phyloP scores from a whole-genome alignment of 64 coral and sea anemone species.

The Montipora foliosa region DNA sequence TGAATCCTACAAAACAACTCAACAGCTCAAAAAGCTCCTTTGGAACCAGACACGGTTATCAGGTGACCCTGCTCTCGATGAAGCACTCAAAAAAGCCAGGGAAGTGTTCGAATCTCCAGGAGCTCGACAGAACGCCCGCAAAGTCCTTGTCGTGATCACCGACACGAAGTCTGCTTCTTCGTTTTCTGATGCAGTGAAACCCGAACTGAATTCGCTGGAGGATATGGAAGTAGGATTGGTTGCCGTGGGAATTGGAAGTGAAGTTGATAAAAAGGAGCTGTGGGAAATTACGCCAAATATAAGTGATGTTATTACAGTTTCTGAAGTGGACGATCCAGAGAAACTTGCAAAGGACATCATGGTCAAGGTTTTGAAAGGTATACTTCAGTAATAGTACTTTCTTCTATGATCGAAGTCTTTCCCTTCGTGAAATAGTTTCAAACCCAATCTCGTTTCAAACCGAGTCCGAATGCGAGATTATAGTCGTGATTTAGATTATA shows the following conservation, averaged over 20 bases:
- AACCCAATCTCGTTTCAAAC: neutral
- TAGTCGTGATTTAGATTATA: no score
- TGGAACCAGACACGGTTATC: neutral
- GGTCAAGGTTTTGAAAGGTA: slow-evolving; percentile 49
- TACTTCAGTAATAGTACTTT: neutral
- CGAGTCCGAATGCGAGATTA: no score
- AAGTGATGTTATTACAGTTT: slow-evolving; percentile 44
- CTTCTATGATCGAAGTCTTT: neutral
- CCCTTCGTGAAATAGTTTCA: neutral
- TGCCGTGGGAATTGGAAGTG: slow-evolving; percentile 60
- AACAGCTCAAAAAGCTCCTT: neutral
- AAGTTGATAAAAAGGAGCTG: slow-evolving; percentile 58
- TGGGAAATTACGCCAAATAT: slow-evolving; percentile 34
- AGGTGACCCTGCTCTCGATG: slow-evolving; percentile 42
- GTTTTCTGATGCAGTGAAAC: slow-evolving; percentile 12
- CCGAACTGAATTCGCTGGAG: slow-evolving; percentile 38
- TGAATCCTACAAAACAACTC: neutral
- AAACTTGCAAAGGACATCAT: slow-evolving; percentile 55
- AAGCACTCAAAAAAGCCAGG: slow-evolving; percentile 20
- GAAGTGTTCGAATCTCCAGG: slow-evolving; percentile 24
- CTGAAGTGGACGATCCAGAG: slow-evolving; percentile 28
- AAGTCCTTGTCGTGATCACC: slow-evolving; percentile 78
- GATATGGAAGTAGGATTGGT: slow-evolving; percentile 63
- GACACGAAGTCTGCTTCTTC: slow-evolving; percentile 59
- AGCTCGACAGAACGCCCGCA: slow-evolving; percentile 7